phyloP scores from a whole-genome alignment of 2,888 invertebrate species.

The Mimas tiliae region DNA sequence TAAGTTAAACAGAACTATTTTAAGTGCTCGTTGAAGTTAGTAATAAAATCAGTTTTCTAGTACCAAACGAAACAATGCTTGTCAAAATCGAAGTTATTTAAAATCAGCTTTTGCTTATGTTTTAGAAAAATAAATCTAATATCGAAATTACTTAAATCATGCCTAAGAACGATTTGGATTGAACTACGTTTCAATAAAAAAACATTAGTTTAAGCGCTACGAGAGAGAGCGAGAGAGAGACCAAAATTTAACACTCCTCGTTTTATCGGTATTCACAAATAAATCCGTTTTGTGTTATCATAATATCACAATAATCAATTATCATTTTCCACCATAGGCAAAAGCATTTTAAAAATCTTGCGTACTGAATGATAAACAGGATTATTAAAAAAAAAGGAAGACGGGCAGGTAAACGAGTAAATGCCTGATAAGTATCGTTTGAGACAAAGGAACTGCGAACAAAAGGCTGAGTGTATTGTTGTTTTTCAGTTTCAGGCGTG shows the following conservation, averaged over 20 bases:
- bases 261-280: no score
- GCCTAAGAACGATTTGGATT: no score
- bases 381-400: constrained; percentile 63
- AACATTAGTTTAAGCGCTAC: no score
- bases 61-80: neutral
- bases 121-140: neutral
- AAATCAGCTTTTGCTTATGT: neutral
- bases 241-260: no score
- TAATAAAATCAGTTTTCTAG: constrained; percentile 12
- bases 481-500: constrained; percentile 61
- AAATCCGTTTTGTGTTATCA: no score
- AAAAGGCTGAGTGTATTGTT: constrained; percentile 69
- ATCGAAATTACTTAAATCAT: no score
- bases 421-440: constrained; percentile 76
- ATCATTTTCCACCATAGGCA: no score
- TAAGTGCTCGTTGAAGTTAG: neutral
- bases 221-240: no score
- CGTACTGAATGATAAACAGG: constrained; percentile 42
- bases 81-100: constrained; percentile 6
- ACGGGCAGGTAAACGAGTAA: constrained; percentile 75
- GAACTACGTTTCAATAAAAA: no score
- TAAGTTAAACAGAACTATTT: constrained; percentile 7
- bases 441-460: constrained; percentile 72
- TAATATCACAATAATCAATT: no score
- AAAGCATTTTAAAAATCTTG: constrained; percentile 1